Percentiles rank a stretch among this genome's conserved stretches.
phyloP scores from a whole-genome alignment of 2,888 invertebrate genomes.

The Perdita meconis region DNA sequence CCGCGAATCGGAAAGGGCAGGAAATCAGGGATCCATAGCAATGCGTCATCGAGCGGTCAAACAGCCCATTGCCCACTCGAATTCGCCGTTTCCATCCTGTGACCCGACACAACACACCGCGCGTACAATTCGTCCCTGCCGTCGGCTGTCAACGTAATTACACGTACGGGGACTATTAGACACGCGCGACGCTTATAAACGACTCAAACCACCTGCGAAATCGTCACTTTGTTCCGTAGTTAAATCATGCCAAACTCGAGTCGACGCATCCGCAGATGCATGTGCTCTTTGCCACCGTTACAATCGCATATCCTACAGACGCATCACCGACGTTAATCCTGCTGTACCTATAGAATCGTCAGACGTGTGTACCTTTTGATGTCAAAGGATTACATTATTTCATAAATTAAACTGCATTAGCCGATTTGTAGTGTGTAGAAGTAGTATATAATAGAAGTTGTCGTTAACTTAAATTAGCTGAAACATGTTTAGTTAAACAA shows the following conservation, averaged over 20 bases:
- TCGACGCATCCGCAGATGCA: slow-evolving; percentile 19
- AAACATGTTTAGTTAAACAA: too few species aligned
- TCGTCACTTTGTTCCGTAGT: slow-evolving; percentile 75
- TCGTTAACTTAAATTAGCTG: too few species aligned
- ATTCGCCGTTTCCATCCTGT: slow-evolving; percentile 47
- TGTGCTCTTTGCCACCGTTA: slow-evolving; percentile 42
- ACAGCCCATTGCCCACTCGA: slow-evolving; percentile 46
- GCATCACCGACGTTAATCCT: slow-evolving; percentile 17
- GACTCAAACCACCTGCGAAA: slow-evolving; percentile 73
- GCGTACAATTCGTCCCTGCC: slow-evolving; percentile 65
- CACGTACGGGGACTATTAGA: slow-evolving; percentile 74
- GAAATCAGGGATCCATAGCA: slow-evolving; percentile 29
- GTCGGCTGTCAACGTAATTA: slow-evolving; percentile 73
- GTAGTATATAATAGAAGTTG: too few species aligned
- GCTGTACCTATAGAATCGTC: slow-evolving; percentile 2
- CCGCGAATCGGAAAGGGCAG: slow-evolving; percentile 28
- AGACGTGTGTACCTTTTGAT: neutral
- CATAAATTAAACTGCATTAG: too few species aligned
- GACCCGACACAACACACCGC: slow-evolving; percentile 47
- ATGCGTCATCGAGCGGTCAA: slow-evolving; percentile 50
- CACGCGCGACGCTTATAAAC: slow-evolving; percentile 71
- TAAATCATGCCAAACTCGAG: slow-evolving; percentile 61
- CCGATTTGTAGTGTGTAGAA: too few species aligned
- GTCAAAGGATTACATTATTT: neutral
- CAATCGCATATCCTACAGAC: slow-evolving; percentile 2